These are phyloP conservation scores for Aurelia sp. DNA, from an alignment of 30 jellyfish, hydroid and myxozoan genomes.

Conservation along the genomic window DNA sequence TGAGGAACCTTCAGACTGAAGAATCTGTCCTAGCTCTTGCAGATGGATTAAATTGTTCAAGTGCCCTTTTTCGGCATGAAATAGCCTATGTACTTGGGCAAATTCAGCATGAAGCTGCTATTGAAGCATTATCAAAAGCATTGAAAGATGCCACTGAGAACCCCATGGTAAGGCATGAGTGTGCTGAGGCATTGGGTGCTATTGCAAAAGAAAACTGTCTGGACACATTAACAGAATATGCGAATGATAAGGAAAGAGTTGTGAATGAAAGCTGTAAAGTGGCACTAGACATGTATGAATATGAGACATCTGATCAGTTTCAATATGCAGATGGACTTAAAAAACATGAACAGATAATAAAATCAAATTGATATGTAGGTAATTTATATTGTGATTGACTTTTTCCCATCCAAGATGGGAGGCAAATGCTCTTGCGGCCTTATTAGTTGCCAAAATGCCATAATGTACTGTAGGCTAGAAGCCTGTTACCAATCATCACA, in stretches of 20 bases:
- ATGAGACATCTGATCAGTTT: conserved; percentile 88
- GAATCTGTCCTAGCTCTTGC: conserved; percentile 77
- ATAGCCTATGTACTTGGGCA: conserved; percentile 98
- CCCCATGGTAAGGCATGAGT: conserved; percentile 99
- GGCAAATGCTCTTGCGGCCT: no score
- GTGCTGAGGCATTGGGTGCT: conserved; percentile 99
- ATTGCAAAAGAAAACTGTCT: conserved; percentile 90
- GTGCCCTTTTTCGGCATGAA: conserved; percentile 97
- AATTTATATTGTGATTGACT: no score
- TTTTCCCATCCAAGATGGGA: no score
- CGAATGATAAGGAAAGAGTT: conserved; percentile 73
- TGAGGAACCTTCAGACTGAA: conserved; percentile 75
- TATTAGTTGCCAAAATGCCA: no score
- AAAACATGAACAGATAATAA: no score
- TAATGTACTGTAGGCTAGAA: no score
- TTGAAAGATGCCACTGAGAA: conserved; percentile 64
- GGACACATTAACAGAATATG: conserved; percentile 32
- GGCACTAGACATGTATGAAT: conserved; percentile 93
- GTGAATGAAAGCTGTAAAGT: conserved; percentile 95
- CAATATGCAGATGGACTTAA: conserved; percentile 88
- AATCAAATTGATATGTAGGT: no score
- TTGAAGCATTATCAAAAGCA: conserved; percentile 61
- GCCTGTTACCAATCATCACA: no score
- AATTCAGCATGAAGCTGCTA: conserved; percentile 85
- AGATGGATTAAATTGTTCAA: conserved; percentile 81